phyloP scores from a whole-genome alignment of 1,140 invertebrate species.

The Leucophenga varia region DNA sequence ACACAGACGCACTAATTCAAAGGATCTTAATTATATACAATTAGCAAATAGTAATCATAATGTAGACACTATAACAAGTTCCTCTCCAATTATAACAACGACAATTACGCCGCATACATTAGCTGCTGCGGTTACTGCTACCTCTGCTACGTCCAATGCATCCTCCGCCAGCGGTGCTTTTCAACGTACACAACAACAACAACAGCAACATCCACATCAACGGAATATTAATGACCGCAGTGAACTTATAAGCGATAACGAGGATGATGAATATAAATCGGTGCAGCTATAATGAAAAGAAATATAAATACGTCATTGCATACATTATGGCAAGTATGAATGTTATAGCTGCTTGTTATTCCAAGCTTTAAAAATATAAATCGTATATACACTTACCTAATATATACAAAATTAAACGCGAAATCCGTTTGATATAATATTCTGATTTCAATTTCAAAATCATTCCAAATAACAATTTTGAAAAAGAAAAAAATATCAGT shows the following conservation, averaged over 20 bases:
- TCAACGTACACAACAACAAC: constrained; percentile 12
- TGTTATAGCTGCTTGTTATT: constrained; percentile 17
- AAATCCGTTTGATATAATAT: constrained; percentile 6
- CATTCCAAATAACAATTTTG: background rate
- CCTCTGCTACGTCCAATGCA: constrained; percentile 2
- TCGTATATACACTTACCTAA: too few relatives aligned
- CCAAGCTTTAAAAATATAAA: constrained; percentile 10
- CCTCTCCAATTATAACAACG: too few relatives aligned
- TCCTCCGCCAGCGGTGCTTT: constrained; percentile 1
- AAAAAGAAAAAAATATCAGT: background rate
- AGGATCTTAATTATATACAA: constrained; percentile 54
- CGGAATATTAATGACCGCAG: constrained; percentile 44
- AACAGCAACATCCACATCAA: constrained; percentile 1
- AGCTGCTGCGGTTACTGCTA: constrained; percentile 1
- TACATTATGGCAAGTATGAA: too few relatives aligned
- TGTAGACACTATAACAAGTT: too few relatives aligned
- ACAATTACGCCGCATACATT: too few relatives aligned
- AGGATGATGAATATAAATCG: constrained; percentile 25
- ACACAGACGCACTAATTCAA: constrained; percentile 62
- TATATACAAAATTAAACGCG: constrained; percentile 18
- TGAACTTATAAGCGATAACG: constrained; percentile 36
- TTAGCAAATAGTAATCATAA: constrained; percentile 24
- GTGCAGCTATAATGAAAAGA: constrained; percentile 29
- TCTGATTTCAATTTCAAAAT: constrained; percentile 27
- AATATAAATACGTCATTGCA: too few relatives aligned